Percentiles rank a stretch among this genome's conserved stretches.
phyloP scores from a whole-genome alignment of 64 coral and sea anemone genomes.

The Montipora capricornis region DNA sequence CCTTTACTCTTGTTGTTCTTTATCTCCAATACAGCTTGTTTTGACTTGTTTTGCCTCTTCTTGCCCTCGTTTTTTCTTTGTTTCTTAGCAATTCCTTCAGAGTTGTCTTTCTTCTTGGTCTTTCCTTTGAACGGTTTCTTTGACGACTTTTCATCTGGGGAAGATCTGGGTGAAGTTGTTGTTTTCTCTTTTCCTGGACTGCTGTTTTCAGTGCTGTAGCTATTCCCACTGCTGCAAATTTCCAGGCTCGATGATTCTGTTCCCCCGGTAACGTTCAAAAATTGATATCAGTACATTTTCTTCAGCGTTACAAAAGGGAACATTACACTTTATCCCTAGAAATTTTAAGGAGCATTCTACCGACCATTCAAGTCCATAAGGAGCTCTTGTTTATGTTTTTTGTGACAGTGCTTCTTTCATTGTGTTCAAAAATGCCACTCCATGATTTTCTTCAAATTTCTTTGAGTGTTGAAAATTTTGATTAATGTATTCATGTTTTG shows the following conservation, averaged over 20 bases:
- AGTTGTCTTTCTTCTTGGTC: background rate
- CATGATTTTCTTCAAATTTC: too few relatives aligned
- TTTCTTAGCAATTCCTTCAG: slow-evolving; percentile 11
- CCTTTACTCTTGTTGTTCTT: too few relatives aligned
- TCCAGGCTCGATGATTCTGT: slow-evolving; percentile 59
- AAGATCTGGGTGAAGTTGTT: slow-evolving; percentile 13
- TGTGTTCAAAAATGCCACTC: too few relatives aligned
- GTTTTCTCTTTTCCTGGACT: slow-evolving; percentile 21
- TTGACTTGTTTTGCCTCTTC: background rate
- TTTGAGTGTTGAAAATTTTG: too few relatives aligned
- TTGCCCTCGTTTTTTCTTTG: slow-evolving; percentile 15
- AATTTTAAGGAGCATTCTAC: too few relatives aligned
- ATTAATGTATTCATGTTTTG: too few relatives aligned
- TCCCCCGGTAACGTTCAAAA: background rate
- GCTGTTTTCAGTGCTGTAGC: slow-evolving; percentile 60
- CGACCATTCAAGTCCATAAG: too few relatives aligned
- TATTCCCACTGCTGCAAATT: slow-evolving; percentile 66
- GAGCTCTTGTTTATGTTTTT: too few relatives aligned
- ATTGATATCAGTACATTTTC: too few relatives aligned
- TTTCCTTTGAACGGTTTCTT: background rate
- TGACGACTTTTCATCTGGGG: slow-evolving; percentile 46
- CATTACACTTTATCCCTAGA: too few relatives aligned
- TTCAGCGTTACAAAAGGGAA: too few relatives aligned
- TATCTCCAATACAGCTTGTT: background rate
- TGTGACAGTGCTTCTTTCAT: too few relatives aligned